Evolutionary conservation across 2,888 invertebrate genomes (phyloP).

Genomic region (Leptothorax acervorum): DNA sequence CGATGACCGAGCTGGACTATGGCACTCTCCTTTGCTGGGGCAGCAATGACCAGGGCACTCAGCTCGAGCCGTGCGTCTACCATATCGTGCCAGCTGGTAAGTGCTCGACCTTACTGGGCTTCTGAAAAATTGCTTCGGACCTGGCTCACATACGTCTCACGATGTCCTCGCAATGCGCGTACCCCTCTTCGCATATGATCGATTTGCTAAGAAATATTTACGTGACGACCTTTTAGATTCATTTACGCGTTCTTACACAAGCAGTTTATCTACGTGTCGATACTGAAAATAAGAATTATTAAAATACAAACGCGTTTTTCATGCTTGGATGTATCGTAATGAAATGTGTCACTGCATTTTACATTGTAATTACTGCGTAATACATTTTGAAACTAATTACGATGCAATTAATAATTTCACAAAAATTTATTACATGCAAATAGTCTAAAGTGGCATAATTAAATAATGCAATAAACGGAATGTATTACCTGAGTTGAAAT

Average conservation of each 20-base stretch:
- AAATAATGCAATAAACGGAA: conserved; percentile 21
- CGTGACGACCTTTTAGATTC: neutral
- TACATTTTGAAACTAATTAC: conserved; percentile 18
- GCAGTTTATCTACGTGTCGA: neutral
- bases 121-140: conserved; percentile 30
- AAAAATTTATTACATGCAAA: conserved; percentile 26
- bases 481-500: neutral
- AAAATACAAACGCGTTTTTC: neutral
- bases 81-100: conserved; percentile 91
- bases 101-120: conserved; percentile 48
- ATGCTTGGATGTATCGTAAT: neutral
- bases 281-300: neutral
- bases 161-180: neutral
- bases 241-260: neutral
- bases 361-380: neutral
- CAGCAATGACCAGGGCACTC: conserved; percentile 90
- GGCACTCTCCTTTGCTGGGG: conserved; percentile 92
- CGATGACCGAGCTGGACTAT: conserved; percentile 91
- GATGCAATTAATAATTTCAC: conserved; percentile 13
- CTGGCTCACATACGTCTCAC: neutral
- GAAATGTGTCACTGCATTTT: conserved; percentile 1
- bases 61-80: conserved; percentile 91
- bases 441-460: conserved; percentile 32
- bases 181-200: neutral
- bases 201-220: neutral